These are phyloP conservation scores for Penaeus vannamei DNA, from an alignment of 1,140 invertebrate species.

Conservation along the genomic window DNA sequence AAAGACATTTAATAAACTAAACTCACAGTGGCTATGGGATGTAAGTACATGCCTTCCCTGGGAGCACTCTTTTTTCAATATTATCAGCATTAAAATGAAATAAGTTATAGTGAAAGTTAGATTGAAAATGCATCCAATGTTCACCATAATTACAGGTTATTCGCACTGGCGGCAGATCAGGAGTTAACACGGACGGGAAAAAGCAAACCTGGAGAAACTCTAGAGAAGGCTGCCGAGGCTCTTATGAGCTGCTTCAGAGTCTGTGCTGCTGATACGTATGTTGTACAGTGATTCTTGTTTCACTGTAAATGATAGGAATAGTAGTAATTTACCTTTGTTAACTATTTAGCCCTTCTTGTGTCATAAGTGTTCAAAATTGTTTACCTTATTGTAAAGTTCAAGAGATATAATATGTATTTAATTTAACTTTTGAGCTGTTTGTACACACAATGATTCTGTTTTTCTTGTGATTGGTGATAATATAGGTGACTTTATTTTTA, in stretches of 20 bases:
- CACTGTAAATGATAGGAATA: too few relatives aligned
- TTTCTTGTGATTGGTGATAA: background rate
- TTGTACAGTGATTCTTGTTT: conserved; percentile 42
- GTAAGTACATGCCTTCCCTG: too few relatives aligned
- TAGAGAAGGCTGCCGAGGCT: conserved; percentile 95
- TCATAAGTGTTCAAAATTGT: background rate
- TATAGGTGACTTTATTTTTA: background rate
- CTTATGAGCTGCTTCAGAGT: conserved; percentile 95
- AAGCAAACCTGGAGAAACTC: conserved; percentile 80
- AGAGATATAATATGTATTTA: background rate
- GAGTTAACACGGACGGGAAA: conserved; percentile 73
- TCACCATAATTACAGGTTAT: conserved; percentile 61
- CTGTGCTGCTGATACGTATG: conserved; percentile 93
- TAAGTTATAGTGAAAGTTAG: background rate
- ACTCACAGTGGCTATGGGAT: too few relatives aligned
- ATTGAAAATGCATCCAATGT: background rate
- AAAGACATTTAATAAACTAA: too few relatives aligned
- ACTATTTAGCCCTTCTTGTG: too few relatives aligned
- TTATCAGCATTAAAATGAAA: too few relatives aligned
- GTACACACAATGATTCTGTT: background rate
- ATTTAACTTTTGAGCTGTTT: too few relatives aligned
- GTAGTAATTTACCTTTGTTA: background rate
- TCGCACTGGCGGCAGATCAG: conserved; percentile 69
- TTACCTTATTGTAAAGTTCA: background rate
- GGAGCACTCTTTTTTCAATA: too few relatives aligned